A percentile compares a stretch with the other conserved stretches of the same genome.
Conservation (phyloP, 2,888 invertebrate genomes). For the Melanotus villosus region DNA sequence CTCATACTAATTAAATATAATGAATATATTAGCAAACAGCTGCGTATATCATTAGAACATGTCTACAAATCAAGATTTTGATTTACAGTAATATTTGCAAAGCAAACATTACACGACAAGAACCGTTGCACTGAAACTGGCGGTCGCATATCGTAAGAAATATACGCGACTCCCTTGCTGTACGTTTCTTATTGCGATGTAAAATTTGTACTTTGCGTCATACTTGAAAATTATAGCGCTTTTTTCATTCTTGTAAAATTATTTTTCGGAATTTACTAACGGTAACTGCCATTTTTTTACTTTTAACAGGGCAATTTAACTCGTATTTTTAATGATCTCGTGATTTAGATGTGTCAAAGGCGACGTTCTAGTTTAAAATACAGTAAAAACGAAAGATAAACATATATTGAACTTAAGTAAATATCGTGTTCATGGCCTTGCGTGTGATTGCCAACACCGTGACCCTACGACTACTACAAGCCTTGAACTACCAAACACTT, state of each 20-base stretch:
- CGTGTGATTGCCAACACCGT: slow-evolving; percentile 24
- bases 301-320: background rate
- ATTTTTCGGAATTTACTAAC: background rate
- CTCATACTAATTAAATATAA: slow-evolving; percentile 14
- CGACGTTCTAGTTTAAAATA: background rate
- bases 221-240: slow-evolving; percentile 9
- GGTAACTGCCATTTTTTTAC: background rate
- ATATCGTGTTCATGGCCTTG: slow-evolving; percentile 22
- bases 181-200: slow-evolving; percentile 3
- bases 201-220: slow-evolving; percentile 20
- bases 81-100: slow-evolving; percentile 28
- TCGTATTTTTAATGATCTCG: background rate
- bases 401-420: slow-evolving; percentile 17
- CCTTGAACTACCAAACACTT: slow-evolving; percentile 45
- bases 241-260: background rate
- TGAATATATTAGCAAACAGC: slow-evolving; percentile 10
- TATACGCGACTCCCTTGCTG: background rate
- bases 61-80: slow-evolving; percentile 19
- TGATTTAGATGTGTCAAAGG: background rate
- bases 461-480: slow-evolving; percentile 36
- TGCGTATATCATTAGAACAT: slow-evolving; percentile 22
- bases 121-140: slow-evolving; percentile 10
- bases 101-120: slow-evolving; percentile 15
- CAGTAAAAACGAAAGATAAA: background rate
- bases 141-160: slow-evolving; percentile 5